These are phyloP conservation scores for Cataglyphis albicans DNA, from an alignment of 2,888 invertebrate genomes.

Conservation along the genomic window DNA sequence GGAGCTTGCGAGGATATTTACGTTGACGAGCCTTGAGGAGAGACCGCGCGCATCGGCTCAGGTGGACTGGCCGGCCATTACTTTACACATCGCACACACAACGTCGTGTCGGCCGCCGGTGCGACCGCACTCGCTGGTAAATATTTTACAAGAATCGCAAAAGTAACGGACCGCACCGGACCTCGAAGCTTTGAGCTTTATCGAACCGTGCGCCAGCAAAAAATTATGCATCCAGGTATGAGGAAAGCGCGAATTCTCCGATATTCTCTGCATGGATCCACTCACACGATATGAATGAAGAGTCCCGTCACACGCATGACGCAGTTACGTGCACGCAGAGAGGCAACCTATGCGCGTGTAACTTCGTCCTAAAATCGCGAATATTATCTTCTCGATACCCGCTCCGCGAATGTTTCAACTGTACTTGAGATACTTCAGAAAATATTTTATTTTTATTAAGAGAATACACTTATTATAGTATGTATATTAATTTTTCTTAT, in stretches of 20 bases:
- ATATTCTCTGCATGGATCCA: slow-evolving; percentile 1
- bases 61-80: slow-evolving; percentile 24
- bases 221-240: slow-evolving; percentile 20
- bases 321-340: neutral
- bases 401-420: neutral
- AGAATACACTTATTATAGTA: neutral
- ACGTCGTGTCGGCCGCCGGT: slow-evolving; percentile 13
- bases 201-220: slow-evolving; percentile 37
- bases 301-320: neutral
- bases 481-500: no score
- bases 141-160: slow-evolving; percentile 64
- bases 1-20: slow-evolving; percentile 35
- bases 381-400: neutral
- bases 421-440: neutral
- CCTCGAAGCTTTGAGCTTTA: slow-evolving; percentile 31
- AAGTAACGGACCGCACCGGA: slow-evolving; percentile 26
- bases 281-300: slow-evolving; percentile 21
- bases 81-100: slow-evolving; percentile 2
- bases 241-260: slow-evolving; percentile 1
- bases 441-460: neutral
- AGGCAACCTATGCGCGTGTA: neutral
- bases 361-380: neutral
- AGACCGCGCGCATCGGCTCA: slow-evolving; percentile 1
- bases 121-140: slow-evolving; percentile 44
- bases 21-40: slow-evolving; percentile 19